These are phyloP conservation scores for Synanthedon formicaeformis DNA, from an alignment of 2,888 invertebrate genomes.

Conservation along the genomic window DNA sequence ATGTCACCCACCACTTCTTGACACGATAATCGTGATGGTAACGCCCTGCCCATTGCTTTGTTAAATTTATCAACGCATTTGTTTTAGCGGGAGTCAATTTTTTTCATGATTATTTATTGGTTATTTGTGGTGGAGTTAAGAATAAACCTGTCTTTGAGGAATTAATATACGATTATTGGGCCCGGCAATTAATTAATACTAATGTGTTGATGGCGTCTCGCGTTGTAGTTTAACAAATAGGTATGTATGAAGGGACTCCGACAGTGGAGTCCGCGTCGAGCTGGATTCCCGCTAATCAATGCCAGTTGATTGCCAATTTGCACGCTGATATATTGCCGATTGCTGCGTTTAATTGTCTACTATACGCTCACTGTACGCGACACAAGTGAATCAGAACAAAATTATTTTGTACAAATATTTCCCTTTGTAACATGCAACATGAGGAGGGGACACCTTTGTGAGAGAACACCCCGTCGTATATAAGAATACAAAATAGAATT, in stretches of 20 bases:
- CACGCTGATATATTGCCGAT: conserved; percentile 38
- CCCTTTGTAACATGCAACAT: too few species aligned
- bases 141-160: conserved; percentile 37
- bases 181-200: conserved; percentile 36
- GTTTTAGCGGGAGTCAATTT: conserved; percentile 36
- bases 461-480: too few species aligned
- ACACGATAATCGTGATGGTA: conserved; percentile 53
- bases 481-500: too few species aligned
- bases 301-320: conserved; percentile 55
- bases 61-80: conserved; percentile 52
- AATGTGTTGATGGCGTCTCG: conserved; percentile 28
- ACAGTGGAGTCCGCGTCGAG: conserved; percentile 15
- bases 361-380: conserved; percentile 8
- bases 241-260: conserved; percentile 15
- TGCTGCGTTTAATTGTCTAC: conserved; percentile 32
- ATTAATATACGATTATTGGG: conserved; percentile 58
- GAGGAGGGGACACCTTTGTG: too few species aligned
- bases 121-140: conserved; percentile 37
- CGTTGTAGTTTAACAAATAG: conserved; percentile 6
- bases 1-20: conserved; percentile 53
- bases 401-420: not conserved
- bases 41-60: conserved; percentile 41
- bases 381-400: conserved; percentile 1
- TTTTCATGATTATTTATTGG: conserved; percentile 40
- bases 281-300: conserved; percentile 35